phyloP scores from a whole-genome alignment of 1,140 invertebrate genomes.

The Paraescarpia echinospica region DNA sequence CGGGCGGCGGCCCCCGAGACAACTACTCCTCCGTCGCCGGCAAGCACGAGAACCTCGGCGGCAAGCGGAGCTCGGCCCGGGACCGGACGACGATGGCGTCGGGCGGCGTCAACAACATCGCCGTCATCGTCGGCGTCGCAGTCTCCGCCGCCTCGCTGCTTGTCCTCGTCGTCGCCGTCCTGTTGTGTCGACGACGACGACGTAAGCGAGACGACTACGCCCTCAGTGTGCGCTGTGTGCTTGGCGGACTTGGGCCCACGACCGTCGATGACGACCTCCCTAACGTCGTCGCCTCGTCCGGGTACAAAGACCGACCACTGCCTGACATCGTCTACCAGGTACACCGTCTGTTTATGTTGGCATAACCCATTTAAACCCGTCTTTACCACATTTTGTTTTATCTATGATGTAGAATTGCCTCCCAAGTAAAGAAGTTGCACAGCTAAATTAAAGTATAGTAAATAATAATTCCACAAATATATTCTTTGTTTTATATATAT shows the following conservation, averaged over 20 bases:
- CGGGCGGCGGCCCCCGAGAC: background rate
- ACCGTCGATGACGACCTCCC: background rate
- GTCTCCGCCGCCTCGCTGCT: conserved; percentile 8
- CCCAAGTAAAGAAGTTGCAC: no score
- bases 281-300: background rate
- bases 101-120: background rate
- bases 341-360: background rate
- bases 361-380: no score
- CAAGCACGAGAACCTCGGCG: background rate
- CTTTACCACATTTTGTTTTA: no score
- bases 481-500: no score
- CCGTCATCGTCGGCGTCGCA: background rate
- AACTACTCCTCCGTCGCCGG: background rate
- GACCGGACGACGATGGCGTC: background rate
- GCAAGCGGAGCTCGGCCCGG: background rate
- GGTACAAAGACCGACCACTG: background rate
- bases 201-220: background rate
- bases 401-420: no score
- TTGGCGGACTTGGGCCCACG: background rate
- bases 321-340: background rate
- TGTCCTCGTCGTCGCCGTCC: background rate
- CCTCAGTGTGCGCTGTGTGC: background rate
- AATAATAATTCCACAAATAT: no score
- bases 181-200: background rate
- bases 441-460: no score